Percentiles rank a stretch among this genome's conserved stretches.
These are phyloP conservation scores for human DNA, from an alignment of 2,113 vertebrate species.

Conservation along the genomic window GRCh38 chr4:4486501-4487000, in stretches of 20 bases:
- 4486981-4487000: not conserved
- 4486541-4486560: not conserved
- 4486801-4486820: not conserved
- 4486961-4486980: not conserved
- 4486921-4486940: not conserved
- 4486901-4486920: not conserved
- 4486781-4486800: not conserved
- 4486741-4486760: not conserved
- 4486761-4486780: not conserved
- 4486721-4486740: not conserved
- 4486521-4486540: not conserved
- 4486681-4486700: fast-evolving
- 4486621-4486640: not conserved
- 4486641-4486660: fast-evolving
- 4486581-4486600: fast-evolving
- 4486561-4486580: fast-evolving
- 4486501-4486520: not conserved
- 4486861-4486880: not conserved
- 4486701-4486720: not conserved
- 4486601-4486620: not conserved
- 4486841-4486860: not conserved
- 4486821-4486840: not conserved
- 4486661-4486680: not conserved
- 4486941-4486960: not conserved
- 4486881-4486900: not conserved